These are phyloP conservation scores for Empis stercorea DNA, from an alignment of 2,888 invertebrate genomes.

Conservation along the genomic window DNA sequence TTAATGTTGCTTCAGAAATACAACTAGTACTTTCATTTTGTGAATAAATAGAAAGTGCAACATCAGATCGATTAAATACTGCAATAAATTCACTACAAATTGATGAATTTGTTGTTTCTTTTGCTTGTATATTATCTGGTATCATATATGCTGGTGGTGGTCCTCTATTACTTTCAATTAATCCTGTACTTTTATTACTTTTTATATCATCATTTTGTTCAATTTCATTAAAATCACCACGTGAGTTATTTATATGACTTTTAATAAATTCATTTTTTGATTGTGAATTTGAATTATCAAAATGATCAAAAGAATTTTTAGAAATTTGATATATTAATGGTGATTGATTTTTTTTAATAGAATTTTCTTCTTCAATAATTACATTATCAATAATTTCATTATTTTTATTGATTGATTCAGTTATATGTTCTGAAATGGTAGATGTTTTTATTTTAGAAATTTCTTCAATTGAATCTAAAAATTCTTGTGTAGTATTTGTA, in stretches of 20 bases:
- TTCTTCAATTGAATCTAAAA: constrained; percentile 10
- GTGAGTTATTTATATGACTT: constrained; percentile 18
- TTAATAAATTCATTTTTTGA: constrained; percentile 12
- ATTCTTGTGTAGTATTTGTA: constrained; percentile 2
- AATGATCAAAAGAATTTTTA: too few species aligned
- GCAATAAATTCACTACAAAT: constrained; percentile 21
- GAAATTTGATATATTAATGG: too few species aligned
- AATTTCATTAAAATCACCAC: constrained; percentile 17
- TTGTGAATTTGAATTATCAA: too few species aligned
- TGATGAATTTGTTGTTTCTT: neutral
- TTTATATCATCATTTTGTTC: neutral
- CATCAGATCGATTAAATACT: constrained; percentile 21
- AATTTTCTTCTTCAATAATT: too few species aligned
- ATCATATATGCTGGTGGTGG: constrained; percentile 13
- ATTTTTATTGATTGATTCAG: too few species aligned
- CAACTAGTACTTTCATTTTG: constrained; percentile 15
- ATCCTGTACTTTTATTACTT: neutral
- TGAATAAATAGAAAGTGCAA: constrained; percentile 16
- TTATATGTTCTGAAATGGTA: neutral
- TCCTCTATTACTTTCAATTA: constrained; percentile 7
- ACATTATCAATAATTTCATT: too few species aligned
- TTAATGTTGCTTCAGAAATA: constrained; percentile 18
- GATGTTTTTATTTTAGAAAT: constrained; percentile 2
- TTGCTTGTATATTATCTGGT: neutral
- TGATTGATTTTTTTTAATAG: too few species aligned